Evolutionary conservation across 1,140 invertebrate genomes (phyloP).

Genomic region (Lepidotrigona ventralis): DNA sequence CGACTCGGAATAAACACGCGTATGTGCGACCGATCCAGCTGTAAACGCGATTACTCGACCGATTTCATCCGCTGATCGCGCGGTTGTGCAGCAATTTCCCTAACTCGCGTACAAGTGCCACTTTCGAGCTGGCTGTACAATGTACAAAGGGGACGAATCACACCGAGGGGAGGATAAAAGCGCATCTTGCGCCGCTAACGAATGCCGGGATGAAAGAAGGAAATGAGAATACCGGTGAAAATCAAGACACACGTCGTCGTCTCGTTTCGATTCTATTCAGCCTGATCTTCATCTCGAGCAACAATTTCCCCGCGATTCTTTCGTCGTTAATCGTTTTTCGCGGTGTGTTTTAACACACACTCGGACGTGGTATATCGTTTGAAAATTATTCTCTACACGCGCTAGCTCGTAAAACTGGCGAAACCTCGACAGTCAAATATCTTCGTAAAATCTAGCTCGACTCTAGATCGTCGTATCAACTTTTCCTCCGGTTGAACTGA

Average conservation of each 20-base stretch:
- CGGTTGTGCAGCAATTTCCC: conserved; percentile 34
- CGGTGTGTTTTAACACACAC: not conserved
- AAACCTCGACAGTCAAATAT: not conserved
- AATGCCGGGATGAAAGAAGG: not conserved
- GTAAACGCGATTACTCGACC: conserved; percentile 8
- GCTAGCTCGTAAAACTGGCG: too few relatives aligned
- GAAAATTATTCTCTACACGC: not conserved
- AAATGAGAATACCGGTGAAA: conserved; percentile 6
- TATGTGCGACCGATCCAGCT: not conserved
- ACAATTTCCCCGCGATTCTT: conserved; percentile 43
- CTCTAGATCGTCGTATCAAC: not conserved
- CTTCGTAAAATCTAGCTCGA: not conserved
- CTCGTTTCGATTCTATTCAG: conserved; percentile 46
- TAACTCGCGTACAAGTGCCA: conserved; percentile 33
- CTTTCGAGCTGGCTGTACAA: conserved; percentile 12
- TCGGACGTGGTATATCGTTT: not conserved
- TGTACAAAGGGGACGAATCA: not conserved
- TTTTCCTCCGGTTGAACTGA: too few relatives aligned
- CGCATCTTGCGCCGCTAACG: conserved; percentile 43
- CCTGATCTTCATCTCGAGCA: conserved; percentile 34
- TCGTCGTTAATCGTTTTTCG: conserved; percentile 29
- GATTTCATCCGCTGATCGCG: conserved; percentile 1
- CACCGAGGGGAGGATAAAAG: conserved; percentile 34
- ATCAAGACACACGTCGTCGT: conserved; percentile 8
- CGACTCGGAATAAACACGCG: not conserved